Evolutionary conservation across 2,113 vertebrate species (phyloP), one percentile per base, ranked within the genome.

Genomic region (Dunckerocampus dactyliophorus): DNA sequence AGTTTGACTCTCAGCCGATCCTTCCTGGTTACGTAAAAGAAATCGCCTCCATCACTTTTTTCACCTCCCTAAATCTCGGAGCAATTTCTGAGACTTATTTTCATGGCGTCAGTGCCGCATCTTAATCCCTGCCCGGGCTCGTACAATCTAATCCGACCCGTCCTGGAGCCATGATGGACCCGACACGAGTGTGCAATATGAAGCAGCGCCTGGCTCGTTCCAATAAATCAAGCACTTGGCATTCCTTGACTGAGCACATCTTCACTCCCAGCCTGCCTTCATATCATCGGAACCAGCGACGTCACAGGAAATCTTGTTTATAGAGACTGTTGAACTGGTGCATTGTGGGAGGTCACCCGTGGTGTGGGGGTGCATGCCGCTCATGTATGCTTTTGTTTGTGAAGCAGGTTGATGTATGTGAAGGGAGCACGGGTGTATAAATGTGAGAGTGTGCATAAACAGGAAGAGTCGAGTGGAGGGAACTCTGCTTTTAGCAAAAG

Each of bases 401-500:
- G 7, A 8, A 31, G 15, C 15, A 53, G 24, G 15, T 53, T 10
- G 15, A 34, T 19, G 47, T 50, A 51, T 20, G 10, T n/a, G 63
- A 12, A 42, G 31, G 17, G 55, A 20, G 37, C 13, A 24, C 45
- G 34, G 2, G 37, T 56, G 61, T 53, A 3, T 31, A 60, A 56
- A 64, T 69, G 65, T 55, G 47, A 65, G 60, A 60, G 55, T 64
- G 64, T 46, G 55, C 65, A 42, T 86, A 75, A 80, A 85, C 74
- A 83, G 84, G 84, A 84, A 81, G 62, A 47, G 11, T 6, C 42
- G 31, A 59, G 53, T 54, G 20, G 31, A 67, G 65, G 62, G 64
- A 62, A 67, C 55, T 77, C 77, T 80, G 49, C 69, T 81, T 85
- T 80, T 71, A 83, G 69, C 31, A 59, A 72, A 65, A 82, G 74